phyloP scores from a whole-genome alignment of 2,888 invertebrate species.

The Metellina segmentata region DNA sequence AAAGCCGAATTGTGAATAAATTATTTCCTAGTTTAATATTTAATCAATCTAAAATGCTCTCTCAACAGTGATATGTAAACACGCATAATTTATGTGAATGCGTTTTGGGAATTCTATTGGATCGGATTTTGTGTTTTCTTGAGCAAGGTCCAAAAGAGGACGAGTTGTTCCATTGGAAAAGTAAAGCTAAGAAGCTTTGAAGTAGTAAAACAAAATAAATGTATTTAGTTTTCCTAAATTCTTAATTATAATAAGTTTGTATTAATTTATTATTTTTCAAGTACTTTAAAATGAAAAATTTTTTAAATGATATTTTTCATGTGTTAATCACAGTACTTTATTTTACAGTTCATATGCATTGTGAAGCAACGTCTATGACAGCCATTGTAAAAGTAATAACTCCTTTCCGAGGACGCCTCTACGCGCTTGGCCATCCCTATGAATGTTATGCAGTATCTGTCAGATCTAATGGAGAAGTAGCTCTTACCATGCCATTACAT shows the following conservation, averaged over 20 bases:
- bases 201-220: too few relatives aligned
- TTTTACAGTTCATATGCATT: slow-evolving; percentile 77
- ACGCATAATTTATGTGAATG: too few relatives aligned
- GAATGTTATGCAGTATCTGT: slow-evolving; percentile 76
- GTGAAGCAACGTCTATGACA: slow-evolving; percentile 78
- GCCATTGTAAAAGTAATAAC: slow-evolving; percentile 77
- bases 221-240: too few relatives aligned
- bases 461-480: slow-evolving; percentile 73
- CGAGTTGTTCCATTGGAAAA: too few relatives aligned
- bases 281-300: background rate
- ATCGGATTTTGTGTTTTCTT: too few relatives aligned
- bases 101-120: too few relatives aligned
- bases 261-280: background rate
- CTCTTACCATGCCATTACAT: slow-evolving; percentile 77
- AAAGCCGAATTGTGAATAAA: too few relatives aligned
- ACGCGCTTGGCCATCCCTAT: slow-evolving; percentile 77
- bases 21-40: too few relatives aligned
- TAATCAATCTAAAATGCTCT: too few relatives aligned
- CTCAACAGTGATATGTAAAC: too few relatives aligned
- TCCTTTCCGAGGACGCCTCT: slow-evolving; percentile 78
- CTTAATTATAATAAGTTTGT: background rate
- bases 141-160: too few relatives aligned
- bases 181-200: too few relatives aligned
- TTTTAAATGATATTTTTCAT: background rate
- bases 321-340: background rate